A percentile compares a stretch with the other conserved stretches of the same genome.
Conservation (phyloP, 2,797 vertebrate genomes). For the Megaceryle alcyon region DNA sequence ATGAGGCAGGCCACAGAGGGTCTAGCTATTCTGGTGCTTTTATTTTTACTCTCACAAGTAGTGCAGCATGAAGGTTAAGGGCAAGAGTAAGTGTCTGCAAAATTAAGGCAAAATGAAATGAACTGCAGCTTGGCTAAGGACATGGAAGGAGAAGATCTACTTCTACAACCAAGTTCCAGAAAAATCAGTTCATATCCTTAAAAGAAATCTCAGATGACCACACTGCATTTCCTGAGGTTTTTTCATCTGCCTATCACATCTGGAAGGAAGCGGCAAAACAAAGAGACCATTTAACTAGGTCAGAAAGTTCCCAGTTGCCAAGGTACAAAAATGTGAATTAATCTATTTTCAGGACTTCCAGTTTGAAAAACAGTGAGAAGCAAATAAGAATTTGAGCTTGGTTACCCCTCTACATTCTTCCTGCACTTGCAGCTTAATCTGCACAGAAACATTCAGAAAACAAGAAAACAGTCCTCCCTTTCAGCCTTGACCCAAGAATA, state of each 20-base stretch:
- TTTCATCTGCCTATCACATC: conserved; percentile 21
- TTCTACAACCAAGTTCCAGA: neutral
- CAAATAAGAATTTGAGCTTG: neutral
- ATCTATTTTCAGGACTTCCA: conserved; percentile 1
- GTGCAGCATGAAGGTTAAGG: neutral
- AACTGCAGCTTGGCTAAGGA: neutral
- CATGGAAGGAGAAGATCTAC: neutral
- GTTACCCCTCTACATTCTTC: neutral
- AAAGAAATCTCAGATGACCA: conserved; percentile 18
- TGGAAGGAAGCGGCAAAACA: conserved; percentile 33
- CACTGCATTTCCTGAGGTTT: neutral
- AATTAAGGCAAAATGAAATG: neutral
- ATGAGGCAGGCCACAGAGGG: neutral
- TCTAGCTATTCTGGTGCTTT: neutral
- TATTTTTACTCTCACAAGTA: neutral
- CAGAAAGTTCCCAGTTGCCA: conserved; percentile 6
- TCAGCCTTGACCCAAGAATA: conserved; percentile 46
- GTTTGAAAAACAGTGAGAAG: neutral
- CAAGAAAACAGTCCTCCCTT: conserved; percentile 14
- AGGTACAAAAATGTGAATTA: conserved; percentile 33
- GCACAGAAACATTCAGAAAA: conserved; percentile 12
- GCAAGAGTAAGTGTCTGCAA: neutral
- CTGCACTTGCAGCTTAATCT: neutral
- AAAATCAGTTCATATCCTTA: conserved; percentile 3
- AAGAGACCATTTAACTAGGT: conserved; percentile 30